Base-by-base conservation (phyloP, 2,888 invertebrate species). In the Bimastos eiseni region DNA sequence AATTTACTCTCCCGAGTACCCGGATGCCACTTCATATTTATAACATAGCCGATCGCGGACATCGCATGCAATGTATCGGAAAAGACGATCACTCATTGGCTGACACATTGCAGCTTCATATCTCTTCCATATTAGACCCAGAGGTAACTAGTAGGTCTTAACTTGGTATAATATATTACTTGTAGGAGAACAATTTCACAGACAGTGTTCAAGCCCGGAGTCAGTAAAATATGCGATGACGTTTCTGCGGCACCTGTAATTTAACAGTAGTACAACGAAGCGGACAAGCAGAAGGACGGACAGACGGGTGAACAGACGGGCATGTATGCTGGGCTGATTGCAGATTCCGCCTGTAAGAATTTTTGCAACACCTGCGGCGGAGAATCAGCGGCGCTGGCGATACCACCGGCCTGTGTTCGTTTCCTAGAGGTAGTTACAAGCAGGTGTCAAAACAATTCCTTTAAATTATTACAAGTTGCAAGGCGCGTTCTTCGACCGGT, bases 381-480 rank as follows among this genome's bases (percentile, higher is more conserved):
- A 11, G 70, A 70, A 70, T 70, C 70, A 70, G 11, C 70, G n/a
- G 70, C 70, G 70, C 55, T 30, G 24, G 11, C 8, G 70, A 30
- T 55, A 1, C 15, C 44, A 15, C 41, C 15, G 41, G 41, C 17
- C 17, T 49, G 49, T 49, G 19, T 49, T 24, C 49, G 70, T n/a
- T 70, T 70, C 70, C 70, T 70, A 70, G 30, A 70, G 70, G 70
- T 70, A 70, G 70, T 70, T 70, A 70, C 70, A 70, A 70, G 70
- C 70, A 70, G 70, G 30, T 70, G 70, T 70, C 70, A n/a, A 70
- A 70, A 70, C 70, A 70, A 70, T 70, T 70, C 70, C 70, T 70
- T n/a, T 70, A 70, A 70, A 70, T 70, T 70, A 70, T 70, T 70
- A 70, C 70, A 70, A 70, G 70, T 70, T 70, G 70, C 70, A 70